Evolutionary conservation across 2,113 vertebrate genomes (phyloP).

Genomic region (Alaudala cheleensis): DNA sequence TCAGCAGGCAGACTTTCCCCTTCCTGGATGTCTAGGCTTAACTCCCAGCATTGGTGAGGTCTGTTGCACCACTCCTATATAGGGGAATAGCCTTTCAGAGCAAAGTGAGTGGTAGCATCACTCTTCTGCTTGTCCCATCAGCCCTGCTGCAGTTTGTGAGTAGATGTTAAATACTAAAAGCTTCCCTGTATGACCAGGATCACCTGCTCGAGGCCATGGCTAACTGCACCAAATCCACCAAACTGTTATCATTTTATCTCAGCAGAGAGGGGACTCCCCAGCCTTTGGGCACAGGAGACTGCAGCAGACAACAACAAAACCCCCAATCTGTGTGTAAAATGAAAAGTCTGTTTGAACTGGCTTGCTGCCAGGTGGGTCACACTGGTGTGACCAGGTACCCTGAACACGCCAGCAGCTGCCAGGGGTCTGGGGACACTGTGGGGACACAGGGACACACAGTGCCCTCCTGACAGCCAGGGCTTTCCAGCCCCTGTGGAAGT

Average conservation of each 20-base stretch:
- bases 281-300: neutral
- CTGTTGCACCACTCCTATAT: neutral
- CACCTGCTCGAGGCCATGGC: neutral
- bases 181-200: neutral
- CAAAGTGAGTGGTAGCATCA: neutral
- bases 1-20: neutral
- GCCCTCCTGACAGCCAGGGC: constrained; percentile 15
- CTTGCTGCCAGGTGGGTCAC: neutral
- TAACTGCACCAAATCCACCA: constrained; percentile 53
- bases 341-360: constrained; percentile 11
- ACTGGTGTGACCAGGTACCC: neutral
- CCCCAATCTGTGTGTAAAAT: neutral
- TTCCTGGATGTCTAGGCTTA: neutral
- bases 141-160: neutral
- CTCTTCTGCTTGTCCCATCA: neutral
- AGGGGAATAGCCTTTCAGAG: neutral
- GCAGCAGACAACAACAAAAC: neutral
- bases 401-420: neutral
- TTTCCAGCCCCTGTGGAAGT: constrained; percentile 28
- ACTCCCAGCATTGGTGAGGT: neutral
- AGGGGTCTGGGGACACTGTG: neutral
- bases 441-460: neutral
- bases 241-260: constrained; percentile 42
- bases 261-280: neutral
- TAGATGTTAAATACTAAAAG: neutral